Evolutionary conservation across 2,888 invertebrate species (phyloP), one percentile per base, ranked within the genome.

Genomic region (Malthinus flaveolus): DNA sequence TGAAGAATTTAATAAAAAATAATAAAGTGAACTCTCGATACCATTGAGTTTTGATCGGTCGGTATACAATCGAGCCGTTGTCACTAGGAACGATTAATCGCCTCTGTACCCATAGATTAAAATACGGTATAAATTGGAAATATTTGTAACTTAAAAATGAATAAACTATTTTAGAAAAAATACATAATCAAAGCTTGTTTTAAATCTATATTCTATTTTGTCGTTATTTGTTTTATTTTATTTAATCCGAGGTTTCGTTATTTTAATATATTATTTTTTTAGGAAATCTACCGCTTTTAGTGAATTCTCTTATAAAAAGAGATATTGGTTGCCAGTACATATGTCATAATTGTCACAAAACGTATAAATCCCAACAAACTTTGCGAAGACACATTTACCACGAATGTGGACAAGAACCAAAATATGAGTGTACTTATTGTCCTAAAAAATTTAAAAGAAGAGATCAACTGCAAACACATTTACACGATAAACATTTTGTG

Each of bases 391-490:
- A 87, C 76, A 82, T 84, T 66, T 84, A 86, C 76, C 85, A 84
- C 73, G 89, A 87, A 81, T 90, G 86, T 80, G 87, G 85, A 68
- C 85, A 85, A 79, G 87, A 82, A 74, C 89, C 84, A 70, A 87
- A 84, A 80, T 90, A 85, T 83, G 85, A 83, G 78, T 90, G 90
- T 69, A 86, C 85, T 48, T 83, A 85, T 77, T 90, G 90, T 75
- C 82, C 81, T 57, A 84, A 84, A 75, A 82, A 80, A 69, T 88
- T 87, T 78, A 87, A 87, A 56, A 87, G 88, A 79, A 87, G 81
- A 66, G 79, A 82, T 67, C 60, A 60, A 49, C 7, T 60, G 11
- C 52, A 60, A 11, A 60, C 60, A 8, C 60, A 60, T 46, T 8
- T 54, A 31, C 56, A 59, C 11, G 55, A 55, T n/a, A 50, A 23